These are phyloP conservation scores for Latrodectus geometricus DNA, from an alignment of 1,140 invertebrate genomes.

Conservation along the genomic window DNA sequence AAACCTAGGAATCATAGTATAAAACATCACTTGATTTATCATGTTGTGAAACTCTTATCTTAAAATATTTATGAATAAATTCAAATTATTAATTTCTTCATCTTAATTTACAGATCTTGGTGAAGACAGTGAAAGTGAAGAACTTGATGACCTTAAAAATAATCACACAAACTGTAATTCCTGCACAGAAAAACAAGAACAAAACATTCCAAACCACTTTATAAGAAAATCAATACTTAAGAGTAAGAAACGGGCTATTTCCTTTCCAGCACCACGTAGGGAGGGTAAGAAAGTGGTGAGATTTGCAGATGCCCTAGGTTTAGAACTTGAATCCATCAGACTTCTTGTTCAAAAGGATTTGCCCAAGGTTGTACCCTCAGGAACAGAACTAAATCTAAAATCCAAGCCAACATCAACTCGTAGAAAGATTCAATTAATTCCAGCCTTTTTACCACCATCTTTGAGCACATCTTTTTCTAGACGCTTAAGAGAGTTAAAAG, in stretches of 20 bases:
- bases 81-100: background rate
- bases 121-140: constrained; percentile 50
- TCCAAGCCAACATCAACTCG: background rate
- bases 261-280: constrained; percentile 49
- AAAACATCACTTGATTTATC: no score
- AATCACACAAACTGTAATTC: background rate
- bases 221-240: constrained; percentile 34
- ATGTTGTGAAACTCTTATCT: no score
- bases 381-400: constrained; percentile 16
- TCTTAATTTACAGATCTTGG: constrained; percentile 27
- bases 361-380: constrained; percentile 71
- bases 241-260: constrained; percentile 42
- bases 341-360: constrained; percentile 87
- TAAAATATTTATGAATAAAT: background rate
- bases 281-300: constrained; percentile 89
- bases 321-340: constrained; percentile 90
- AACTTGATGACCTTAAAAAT: background rate
- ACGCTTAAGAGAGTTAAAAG: constrained; percentile 26
- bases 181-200: constrained; percentile 10
- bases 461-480: constrained; percentile 33
- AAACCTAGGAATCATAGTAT: no score
- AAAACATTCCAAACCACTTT: background rate
- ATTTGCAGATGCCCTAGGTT: constrained; percentile 93
- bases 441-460: constrained; percentile 58
- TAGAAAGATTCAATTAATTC: constrained; percentile 49